A percentile compares a stretch with the other conserved stretches of the same genome.
Conservation (phyloP, 1,140 invertebrate species). For the Homarus americanus region DNA sequence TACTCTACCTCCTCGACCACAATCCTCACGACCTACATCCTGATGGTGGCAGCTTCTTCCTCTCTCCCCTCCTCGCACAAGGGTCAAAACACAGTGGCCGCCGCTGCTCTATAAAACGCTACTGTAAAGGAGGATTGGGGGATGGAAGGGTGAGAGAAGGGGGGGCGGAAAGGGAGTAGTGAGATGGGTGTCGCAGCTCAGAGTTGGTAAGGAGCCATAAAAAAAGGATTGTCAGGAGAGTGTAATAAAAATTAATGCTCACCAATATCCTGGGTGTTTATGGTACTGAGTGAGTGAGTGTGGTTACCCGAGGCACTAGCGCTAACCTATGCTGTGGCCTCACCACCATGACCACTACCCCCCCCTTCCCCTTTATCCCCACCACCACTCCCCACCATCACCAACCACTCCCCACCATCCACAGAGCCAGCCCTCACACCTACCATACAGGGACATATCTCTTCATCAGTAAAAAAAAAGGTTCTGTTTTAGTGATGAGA, state of each 20-base stretch:
- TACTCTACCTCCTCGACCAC: no score
- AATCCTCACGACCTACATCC: constrained; percentile 46
- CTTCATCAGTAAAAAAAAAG: no score
- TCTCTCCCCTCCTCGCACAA: neutral
- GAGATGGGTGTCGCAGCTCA: neutral
- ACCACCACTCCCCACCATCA: neutral
- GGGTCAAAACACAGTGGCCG: neutral
- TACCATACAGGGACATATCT: no score
- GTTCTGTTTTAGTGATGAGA: no score
- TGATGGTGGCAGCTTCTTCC: neutral
- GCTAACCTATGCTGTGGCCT: neutral
- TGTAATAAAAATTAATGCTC: constrained; percentile 58
- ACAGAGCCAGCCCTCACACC: no score
- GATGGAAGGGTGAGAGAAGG: neutral
- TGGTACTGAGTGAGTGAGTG: constrained; percentile 29
- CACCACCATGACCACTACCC: neutral
- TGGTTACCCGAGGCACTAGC: neutral
- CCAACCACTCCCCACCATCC: neutral
- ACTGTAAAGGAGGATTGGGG: constrained; percentile 23
- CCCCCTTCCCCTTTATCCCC: neutral
- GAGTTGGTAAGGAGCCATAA: constrained; percentile 28
- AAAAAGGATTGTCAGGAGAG: constrained; percentile 48
- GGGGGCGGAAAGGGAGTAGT: neutral
- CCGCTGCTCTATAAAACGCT: constrained; percentile 37
- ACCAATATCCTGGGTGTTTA: constrained; percentile 51